Percentiles rank a stretch among this genome's conserved stretches.
Evolutionary conservation across 2,797 vertebrate genomes (phyloP).

Genomic region (Cephalopachus bancanus): DNA sequence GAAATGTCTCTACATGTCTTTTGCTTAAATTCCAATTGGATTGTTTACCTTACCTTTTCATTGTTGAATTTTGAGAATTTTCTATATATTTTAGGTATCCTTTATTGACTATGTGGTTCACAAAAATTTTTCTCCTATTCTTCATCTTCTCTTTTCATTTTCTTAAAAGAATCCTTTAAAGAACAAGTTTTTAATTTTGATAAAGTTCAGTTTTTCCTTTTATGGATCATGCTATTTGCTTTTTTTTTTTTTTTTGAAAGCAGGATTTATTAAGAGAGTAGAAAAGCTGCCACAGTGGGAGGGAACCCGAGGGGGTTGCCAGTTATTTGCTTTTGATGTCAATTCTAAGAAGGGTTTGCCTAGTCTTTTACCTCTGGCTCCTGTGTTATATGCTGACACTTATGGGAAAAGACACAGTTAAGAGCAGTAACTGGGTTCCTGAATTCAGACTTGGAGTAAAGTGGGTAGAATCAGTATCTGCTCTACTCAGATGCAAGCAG

Average conservation of each 20-base stretch:
- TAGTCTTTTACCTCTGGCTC: background rate
- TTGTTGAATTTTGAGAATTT: background rate
- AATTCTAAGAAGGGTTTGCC: background rate
- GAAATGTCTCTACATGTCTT: background rate
- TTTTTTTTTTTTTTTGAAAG: background rate
- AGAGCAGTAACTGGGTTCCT: background rate
- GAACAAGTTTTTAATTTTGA: background rate
- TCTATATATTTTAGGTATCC: background rate
- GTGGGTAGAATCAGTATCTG: background rate
- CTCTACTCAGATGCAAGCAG: background rate
- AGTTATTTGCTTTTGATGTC: background rate
- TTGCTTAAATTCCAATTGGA: background rate
- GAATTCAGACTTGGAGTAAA: background rate
- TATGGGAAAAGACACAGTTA: background rate
- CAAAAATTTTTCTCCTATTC: background rate
- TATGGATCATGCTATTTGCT: background rate
- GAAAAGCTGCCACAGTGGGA: too few species aligned
- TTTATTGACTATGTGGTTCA: background rate
- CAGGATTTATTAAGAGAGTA: too few species aligned
- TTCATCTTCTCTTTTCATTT: background rate
- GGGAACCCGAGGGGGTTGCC: too few species aligned
- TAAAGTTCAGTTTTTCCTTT: background rate
- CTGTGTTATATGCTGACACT: background rate
- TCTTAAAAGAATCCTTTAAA: background rate
- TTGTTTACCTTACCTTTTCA: background rate